phyloP scores from a whole-genome alignment of 2,888 invertebrate genomes.

The Macrophya alboannulata region DNA sequence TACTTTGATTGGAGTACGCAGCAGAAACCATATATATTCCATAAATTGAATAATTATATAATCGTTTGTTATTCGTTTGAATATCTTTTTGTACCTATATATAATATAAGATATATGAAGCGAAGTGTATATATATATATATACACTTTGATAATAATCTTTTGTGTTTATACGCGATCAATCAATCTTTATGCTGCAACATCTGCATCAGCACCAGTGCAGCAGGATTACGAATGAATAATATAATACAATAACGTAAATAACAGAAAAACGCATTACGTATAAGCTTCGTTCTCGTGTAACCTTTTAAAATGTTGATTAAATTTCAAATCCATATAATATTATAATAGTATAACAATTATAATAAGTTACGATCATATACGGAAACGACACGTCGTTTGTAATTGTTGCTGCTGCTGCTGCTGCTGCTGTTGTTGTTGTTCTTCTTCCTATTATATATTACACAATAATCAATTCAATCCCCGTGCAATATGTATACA shows the following conservation, averaged over 20 bases:
- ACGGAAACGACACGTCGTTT: background rate
- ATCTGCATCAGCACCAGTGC: background rate
- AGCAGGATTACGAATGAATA: background rate
- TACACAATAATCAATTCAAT: background rate
- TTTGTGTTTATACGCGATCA: constrained; percentile 8
- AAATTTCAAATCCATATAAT: background rate
- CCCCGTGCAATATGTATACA: background rate
- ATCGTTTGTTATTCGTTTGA: constrained; percentile 24
- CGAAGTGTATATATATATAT: background rate
- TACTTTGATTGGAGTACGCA: no score
- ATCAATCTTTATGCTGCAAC: background rate
- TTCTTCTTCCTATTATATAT: background rate
- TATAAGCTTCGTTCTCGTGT: background rate
- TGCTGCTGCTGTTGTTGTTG: no score
- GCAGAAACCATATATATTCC: background rate
- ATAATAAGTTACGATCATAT: no score
- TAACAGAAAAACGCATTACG: background rate
- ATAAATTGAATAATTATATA: background rate
- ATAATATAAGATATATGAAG: constrained; percentile 11
- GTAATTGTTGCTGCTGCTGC: no score
- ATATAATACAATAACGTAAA: background rate
- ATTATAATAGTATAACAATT: no score
- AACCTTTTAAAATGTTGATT: constrained; percentile 1
- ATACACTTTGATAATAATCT: background rate
- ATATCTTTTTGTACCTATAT: no score